Base-by-base conservation (phyloP, 1,140 invertebrate species). In the Drosophila teissieri region DNA sequence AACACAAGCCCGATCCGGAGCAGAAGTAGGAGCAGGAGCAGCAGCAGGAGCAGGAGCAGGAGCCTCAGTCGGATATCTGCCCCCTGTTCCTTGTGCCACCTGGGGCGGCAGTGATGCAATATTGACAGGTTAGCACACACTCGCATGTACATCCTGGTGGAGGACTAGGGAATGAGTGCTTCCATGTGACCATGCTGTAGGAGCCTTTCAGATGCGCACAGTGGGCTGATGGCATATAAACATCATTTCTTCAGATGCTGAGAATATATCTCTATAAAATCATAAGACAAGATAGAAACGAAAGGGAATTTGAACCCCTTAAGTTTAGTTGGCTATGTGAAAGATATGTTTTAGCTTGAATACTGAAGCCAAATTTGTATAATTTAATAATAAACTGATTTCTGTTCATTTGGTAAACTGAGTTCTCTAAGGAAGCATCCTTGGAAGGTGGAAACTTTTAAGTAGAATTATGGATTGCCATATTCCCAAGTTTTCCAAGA, bases 101-200 rank as follows among this genome's bases (percentile, higher is more conserved):
- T 76, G 79, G 81, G 84, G 83, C 76, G 76, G 40, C 76, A 80
- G 73, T 89, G 78, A 89, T 89, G 84, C 84, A 89, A 89, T 89
- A 89, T 89, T 89, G 84, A 89, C 84, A 78, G 56, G 63, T 75
- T 58, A 70, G 78, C 80, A 83, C 72, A 82, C 73, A 78, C 45
- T 61, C 73, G 48, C 19, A 39, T 14, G 12, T 39, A 39, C 48
- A 76, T 1, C 3, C 34, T 24, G 22, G 69, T 12, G 31, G 49
- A 57, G 54, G 54, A 27, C 44, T 37, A 22, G n/a, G 19, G 68
- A 6, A 53, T 17, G 63, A 49, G 54, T 1, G 45, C 19, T 36
- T 34, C 48, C 44, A 67, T 67, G 72, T 54, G 63, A 56, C 53
- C 55, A 48, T 19, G 58, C 52, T 51, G 36, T 57, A 79, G 75